Conservation (phyloP, 2,113 vertebrate genomes). For the chimpanzee (Pan troglodytes) region NHGRI_mPanTro3-v2.1_pri NC_072402.2:77454001-77454500, state of each 20-base stretch:
- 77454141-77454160: background rate
- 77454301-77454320: background rate
- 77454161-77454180: background rate
- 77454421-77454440: background rate
- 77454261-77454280: background rate
- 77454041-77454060: background rate
- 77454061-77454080: fast-evolving
- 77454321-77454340: background rate
- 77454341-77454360: background rate
- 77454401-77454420: background rate
- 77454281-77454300: background rate
- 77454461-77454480: background rate
- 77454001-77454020: background rate
- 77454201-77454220: background rate
- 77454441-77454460: background rate
- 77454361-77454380: background rate
- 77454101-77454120: background rate
- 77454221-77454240: background rate
- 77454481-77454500: background rate
- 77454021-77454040: background rate
- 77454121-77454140: background rate
- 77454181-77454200: background rate
- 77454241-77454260: background rate
- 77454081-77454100: background rate
- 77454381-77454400: background rate